A percentile compares a stretch with the other conserved stretches of the same genome.
Conservation (phyloP, 2,888 invertebrate species). For the Andrena bucephala region DNA sequence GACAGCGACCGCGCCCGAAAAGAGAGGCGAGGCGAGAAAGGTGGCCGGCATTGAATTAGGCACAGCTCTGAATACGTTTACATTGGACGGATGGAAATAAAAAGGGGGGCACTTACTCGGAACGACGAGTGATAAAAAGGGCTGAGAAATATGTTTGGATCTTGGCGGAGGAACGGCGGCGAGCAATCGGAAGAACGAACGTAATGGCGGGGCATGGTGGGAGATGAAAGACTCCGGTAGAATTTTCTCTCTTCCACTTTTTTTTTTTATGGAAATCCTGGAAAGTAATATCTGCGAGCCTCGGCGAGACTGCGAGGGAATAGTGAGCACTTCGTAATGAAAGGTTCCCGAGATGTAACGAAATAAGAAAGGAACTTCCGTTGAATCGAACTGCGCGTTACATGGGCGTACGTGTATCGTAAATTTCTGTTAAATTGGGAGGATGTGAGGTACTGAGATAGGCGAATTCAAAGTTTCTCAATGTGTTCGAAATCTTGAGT, state of each 20-base stretch:
- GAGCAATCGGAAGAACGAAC: conserved; percentile 35
- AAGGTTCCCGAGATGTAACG: conserved; percentile 70
- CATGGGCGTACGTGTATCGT: neutral
- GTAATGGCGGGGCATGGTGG: conserved; percentile 18
- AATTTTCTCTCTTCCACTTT: conserved; percentile 60
- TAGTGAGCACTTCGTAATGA: conserved; percentile 74
- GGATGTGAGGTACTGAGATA: neutral
- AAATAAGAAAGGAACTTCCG: conserved; percentile 72
- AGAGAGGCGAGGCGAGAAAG: conserved; percentile 26
- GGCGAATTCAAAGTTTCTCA: too few species aligned
- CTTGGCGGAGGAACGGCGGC: conserved; percentile 18
- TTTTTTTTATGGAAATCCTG: conserved; percentile 78
- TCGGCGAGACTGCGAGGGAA: conserved; percentile 33
- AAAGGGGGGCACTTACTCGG: conserved; percentile 68
- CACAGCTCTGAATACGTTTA: conserved; percentile 76
- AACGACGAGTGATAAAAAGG: conserved; percentile 75
- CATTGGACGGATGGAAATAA: conserved; percentile 69
- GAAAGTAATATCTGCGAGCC: conserved; percentile 75
- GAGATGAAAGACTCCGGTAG: conserved; percentile 56
- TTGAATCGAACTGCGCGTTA: conserved; percentile 66
- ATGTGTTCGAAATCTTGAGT: too few species aligned
- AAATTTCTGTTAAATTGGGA: neutral
- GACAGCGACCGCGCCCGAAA: conserved; percentile 30
- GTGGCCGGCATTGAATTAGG: conserved; percentile 77
- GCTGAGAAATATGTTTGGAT: conserved; percentile 78